Percentiles rank a stretch among this genome's conserved stretches.
phyloP scores from a whole-genome alignment of 2,888 invertebrate species.

The Caenorhabditis sp. region DNA sequence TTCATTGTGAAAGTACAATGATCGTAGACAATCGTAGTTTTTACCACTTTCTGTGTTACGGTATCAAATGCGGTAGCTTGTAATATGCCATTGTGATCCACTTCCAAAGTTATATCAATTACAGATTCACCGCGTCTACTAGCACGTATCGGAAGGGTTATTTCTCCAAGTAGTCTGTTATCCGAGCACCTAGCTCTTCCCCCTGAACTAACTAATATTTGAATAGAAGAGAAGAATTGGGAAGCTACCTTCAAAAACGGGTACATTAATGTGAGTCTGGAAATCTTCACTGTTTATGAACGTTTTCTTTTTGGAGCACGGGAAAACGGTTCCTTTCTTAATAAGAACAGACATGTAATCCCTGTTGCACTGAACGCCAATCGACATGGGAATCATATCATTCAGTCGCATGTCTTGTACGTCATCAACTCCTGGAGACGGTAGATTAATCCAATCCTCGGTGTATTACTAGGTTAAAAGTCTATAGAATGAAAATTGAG shows the following conservation, averaged over 20 bases:
- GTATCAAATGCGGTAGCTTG: slow-evolving; percentile 50
- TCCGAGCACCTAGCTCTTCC: slow-evolving; percentile 39
- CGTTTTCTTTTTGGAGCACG: slow-evolving; percentile 37
- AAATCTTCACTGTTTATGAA: slow-evolving; percentile 53
- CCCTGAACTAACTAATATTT: slow-evolving; percentile 1
- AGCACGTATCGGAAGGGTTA: slow-evolving; percentile 15
- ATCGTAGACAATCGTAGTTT: slow-evolving; percentile 50
- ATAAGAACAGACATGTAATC: slow-evolving; percentile 57
- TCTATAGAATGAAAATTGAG: no score
- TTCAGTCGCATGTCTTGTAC: slow-evolving; percentile 53
- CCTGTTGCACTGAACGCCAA: slow-evolving; percentile 49
- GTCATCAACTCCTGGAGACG: slow-evolving; percentile 60
- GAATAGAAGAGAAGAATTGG: no score
- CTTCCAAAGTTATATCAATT: slow-evolving; percentile 41
- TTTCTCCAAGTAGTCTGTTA: slow-evolving; percentile 47
- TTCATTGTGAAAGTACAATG: slow-evolving; percentile 49
- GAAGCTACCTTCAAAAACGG: slow-evolving; percentile 48
- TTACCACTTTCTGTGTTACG: slow-evolving; percentile 23
- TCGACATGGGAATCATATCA: slow-evolving; percentile 54
- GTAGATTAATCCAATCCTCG: no score
- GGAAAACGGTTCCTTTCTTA: slow-evolving; percentile 40
- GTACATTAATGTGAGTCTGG: slow-evolving; percentile 40
- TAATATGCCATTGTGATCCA: slow-evolving; percentile 56
- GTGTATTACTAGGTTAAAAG: no score
- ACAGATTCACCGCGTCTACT: slow-evolving; percentile 41